A percentile compares a stretch with the other conserved stretches of the same genome.
Conservation (phyloP, 1,140 invertebrate genomes). For the Orius laevigatus region DNA sequence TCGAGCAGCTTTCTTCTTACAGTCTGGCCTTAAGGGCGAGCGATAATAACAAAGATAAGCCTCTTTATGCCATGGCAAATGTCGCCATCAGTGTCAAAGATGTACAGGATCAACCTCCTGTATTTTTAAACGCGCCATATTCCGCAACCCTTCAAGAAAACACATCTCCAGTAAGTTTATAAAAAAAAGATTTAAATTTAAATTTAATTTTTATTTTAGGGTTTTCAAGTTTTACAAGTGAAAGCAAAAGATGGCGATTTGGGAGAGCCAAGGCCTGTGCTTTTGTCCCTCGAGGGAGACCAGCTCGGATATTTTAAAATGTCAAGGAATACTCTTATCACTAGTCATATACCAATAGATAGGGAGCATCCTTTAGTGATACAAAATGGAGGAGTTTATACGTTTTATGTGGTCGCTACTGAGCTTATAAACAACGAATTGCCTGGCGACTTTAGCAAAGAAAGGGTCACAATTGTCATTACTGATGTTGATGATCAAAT, state of each 20-base stretch:
- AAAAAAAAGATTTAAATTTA: too few relatives aligned
- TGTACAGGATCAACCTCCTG: conserved; percentile 63
- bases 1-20: conserved; percentile 53
- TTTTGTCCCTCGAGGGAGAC: conserved; percentile 49
- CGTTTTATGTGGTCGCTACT: conserved; percentile 52
- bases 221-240: conserved; percentile 42
- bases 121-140: conserved; percentile 61
- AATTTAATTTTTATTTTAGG: conserved; percentile 24
- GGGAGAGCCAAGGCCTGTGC: conserved; percentile 46
- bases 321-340: conserved; percentile 30
- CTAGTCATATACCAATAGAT: conserved; percentile 47
- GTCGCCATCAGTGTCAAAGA: conserved; percentile 57
- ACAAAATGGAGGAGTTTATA: conserved; percentile 62
- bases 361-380: conserved; percentile 53
- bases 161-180: conserved; percentile 38
- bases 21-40: conserved; percentile 45
- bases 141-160: conserved; percentile 59
- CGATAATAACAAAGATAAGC: conserved; percentile 39
- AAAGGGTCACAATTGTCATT: conserved; percentile 59
- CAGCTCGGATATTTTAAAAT: conserved; percentile 49
- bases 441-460: conserved; percentile 45
- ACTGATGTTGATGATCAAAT: conserved; percentile 69
- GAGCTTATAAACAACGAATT: conserved; percentile 55
- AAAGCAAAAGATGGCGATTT: conserved; percentile 59
- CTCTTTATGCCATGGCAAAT: conserved; percentile 46